A percentile compares a stretch with the other conserved stretches of the same genome.
Conservation (phyloP, 2,113 vertebrate genomes). For the Indicator maculatus region DNA sequence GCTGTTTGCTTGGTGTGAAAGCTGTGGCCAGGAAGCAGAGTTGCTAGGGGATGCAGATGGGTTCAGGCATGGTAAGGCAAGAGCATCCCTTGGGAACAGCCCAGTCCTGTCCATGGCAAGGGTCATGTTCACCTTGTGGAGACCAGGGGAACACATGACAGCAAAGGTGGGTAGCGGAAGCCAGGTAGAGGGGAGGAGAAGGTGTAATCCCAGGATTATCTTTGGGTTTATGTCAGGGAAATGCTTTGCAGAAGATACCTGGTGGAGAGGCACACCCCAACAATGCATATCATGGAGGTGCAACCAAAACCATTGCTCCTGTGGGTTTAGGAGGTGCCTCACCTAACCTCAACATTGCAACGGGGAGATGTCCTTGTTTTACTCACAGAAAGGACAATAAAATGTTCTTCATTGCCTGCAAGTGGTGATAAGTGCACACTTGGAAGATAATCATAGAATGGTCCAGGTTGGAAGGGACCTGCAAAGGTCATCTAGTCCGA, state of each 20-base stretch:
- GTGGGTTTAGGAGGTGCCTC: not conserved
- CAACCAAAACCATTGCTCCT: not conserved
- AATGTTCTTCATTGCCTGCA: not conserved
- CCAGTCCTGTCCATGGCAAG: not conserved
- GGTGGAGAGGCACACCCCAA: not conserved
- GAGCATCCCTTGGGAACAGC: not conserved
- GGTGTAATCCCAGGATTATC: not conserved
- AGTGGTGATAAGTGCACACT: not conserved
- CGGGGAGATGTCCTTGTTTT: not conserved
- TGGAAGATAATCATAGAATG: not conserved
- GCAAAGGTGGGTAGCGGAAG: not conserved
- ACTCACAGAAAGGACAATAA: not conserved
- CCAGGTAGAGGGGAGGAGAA: not conserved
- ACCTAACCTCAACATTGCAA: not conserved
- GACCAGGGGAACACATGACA: not conserved
- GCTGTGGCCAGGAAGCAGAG: not conserved
- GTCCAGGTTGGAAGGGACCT: too few species aligned
- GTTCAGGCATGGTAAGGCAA: not conserved
- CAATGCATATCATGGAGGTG: not conserved
- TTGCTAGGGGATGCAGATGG: not conserved
- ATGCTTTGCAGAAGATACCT: not conserved
- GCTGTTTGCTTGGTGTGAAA: not conserved
- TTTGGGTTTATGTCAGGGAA: not conserved
- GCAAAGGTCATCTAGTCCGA: too few species aligned
- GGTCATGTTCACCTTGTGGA: accelerated